Evolutionary conservation across 2,888 invertebrate species (phyloP).

Genomic region (Drosophila mimetica): DNA sequence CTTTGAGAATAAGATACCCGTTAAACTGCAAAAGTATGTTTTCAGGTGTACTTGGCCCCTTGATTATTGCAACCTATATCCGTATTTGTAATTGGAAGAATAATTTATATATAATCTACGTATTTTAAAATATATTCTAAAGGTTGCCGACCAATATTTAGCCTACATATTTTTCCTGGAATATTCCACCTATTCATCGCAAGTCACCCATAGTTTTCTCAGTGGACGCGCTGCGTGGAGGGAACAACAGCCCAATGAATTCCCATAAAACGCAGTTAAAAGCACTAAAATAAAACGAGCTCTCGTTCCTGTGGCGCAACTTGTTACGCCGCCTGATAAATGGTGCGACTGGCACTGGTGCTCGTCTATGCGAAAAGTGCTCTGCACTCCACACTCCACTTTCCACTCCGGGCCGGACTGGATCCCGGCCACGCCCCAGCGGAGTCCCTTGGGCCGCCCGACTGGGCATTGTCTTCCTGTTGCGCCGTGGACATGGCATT

Average conservation of each 20-base stretch:
- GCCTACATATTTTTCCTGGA: neutral
- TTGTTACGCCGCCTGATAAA: slow-evolving; percentile 70
- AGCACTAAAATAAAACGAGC: slow-evolving; percentile 59
- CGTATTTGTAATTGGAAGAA: too few species aligned
- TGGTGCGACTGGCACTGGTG: slow-evolving; percentile 40
- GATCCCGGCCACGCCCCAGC: slow-evolving; percentile 5
- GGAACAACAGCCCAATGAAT: slow-evolving; percentile 40
- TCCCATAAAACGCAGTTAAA: slow-evolving; percentile 55
- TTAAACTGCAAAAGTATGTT: neutral
- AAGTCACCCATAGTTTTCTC: neutral
- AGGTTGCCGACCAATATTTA: too few species aligned
- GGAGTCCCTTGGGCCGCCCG: neutral
- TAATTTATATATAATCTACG: neutral
- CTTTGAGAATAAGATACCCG: neutral
- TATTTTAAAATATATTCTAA: too few species aligned
- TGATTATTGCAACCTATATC: neutral
- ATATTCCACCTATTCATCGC: neutral
- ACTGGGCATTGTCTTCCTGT: slow-evolving; percentile 51
- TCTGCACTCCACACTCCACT: slow-evolving; percentile 18
- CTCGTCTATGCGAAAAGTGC: slow-evolving; percentile 35
- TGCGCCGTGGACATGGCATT: slow-evolving; percentile 58
- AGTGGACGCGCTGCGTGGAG: slow-evolving; percentile 38
- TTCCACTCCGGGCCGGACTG: neutral
- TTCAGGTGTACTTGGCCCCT: too few species aligned
- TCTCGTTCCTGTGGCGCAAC: slow-evolving; percentile 59